Conservation (phyloP, 2,113 vertebrate species). For the Lagopus muta region DNA sequence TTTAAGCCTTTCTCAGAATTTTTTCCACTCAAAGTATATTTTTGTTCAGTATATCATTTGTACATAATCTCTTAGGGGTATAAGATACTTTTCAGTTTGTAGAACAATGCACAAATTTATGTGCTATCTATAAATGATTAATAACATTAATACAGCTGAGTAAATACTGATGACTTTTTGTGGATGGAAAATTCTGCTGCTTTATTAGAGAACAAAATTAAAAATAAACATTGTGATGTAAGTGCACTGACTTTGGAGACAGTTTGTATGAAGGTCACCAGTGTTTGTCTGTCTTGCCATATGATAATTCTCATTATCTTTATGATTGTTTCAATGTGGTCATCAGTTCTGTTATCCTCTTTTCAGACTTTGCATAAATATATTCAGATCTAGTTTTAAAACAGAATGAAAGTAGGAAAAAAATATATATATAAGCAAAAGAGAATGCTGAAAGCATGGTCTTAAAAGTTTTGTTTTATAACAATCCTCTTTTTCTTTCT, state of each 20-base stretch:
- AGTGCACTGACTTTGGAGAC: conserved; percentile 5
- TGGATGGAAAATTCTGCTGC: conserved; percentile 15
- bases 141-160: conserved; percentile 54
- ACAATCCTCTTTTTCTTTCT: neutral
- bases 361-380: neutral
- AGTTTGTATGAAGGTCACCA: conserved; percentile 58
- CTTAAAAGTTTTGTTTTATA: neutral
- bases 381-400: neutral
- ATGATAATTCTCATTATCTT: neutral
- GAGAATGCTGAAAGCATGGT: neutral
- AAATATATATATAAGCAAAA: neutral
- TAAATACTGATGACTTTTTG: conserved; percentile 58
- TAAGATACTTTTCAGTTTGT: neutral
- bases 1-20: neutral
- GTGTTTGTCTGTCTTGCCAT: conserved; percentile 33
- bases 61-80: neutral
- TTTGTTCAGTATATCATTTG: neutral
- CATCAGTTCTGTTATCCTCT: conserved; percentile 38
- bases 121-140: conserved; percentile 47
- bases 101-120: conserved; percentile 12
- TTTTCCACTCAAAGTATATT: neutral
- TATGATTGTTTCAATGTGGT: conserved; percentile 59
- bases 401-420: neutral
- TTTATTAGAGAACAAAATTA: conserved; percentile 63
- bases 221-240: conserved; percentile 62